Percentiles rank a stretch among this genome's conserved stretches.
phyloP scores from a whole-genome alignment of 2,113 vertebrate species.

The Anhinga anhinga region DNA sequence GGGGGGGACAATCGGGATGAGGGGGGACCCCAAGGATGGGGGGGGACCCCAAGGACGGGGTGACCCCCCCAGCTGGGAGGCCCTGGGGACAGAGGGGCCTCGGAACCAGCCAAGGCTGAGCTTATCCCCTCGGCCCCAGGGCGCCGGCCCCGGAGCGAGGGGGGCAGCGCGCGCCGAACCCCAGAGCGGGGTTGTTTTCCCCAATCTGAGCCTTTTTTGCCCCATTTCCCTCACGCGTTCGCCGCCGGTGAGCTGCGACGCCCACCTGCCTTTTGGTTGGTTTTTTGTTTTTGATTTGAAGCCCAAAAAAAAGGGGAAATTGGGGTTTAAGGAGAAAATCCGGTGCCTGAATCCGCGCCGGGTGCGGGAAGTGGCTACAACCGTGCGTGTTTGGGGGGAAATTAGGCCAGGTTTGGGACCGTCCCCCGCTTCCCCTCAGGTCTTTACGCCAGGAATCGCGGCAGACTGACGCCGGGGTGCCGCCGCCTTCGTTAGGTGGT shows the following conservation, averaged over 20 bases:
- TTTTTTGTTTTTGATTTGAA: background rate
- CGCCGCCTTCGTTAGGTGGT: background rate
- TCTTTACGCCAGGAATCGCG: no score
- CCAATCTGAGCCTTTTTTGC: background rate
- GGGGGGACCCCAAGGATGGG: no score
- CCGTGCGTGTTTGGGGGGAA: rapidly evolving
- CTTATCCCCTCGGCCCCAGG: background rate
- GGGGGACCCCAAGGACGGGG: no score
- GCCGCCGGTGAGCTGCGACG: no score
- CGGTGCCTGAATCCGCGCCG: rapidly evolving
- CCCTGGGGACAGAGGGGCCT: background rate
- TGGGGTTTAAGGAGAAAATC: background rate
- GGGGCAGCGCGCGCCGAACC: background rate
- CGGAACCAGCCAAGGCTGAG: background rate
- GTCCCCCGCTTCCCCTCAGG: background rate
- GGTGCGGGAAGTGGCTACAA: background rate
- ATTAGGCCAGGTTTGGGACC: background rate
- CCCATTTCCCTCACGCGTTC: background rate
- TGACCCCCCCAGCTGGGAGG: background rate
- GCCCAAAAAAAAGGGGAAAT: background rate
- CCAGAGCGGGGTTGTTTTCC: background rate
- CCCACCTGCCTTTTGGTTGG: no score
- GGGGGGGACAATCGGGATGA: no score
- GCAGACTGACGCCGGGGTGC: background rate
- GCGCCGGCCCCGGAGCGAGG: background rate